A percentile compares a stretch with the other conserved stretches of the same genome.
These are phyloP conservation scores for Muntiacus muntjak DNA, from an alignment of 2,113 vertebrate genomes.

Conservation along the genomic window DNA sequence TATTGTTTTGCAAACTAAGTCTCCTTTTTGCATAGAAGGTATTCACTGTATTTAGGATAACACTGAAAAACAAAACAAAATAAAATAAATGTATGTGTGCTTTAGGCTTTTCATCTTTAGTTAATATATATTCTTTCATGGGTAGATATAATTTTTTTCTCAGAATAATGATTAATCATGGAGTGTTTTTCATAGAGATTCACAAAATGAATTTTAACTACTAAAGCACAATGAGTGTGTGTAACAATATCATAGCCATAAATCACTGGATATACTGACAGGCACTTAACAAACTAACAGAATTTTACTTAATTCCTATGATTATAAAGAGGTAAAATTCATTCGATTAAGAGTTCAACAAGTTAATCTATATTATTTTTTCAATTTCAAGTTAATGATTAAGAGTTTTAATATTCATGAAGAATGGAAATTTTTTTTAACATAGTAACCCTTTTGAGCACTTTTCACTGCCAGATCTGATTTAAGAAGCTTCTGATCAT, in stretches of 20 bases:
- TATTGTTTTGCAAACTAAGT: conserved; percentile 49
- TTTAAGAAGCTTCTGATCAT: not conserved
- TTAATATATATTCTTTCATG: not conserved
- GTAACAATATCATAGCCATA: not conserved
- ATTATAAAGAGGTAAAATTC: not conserved
- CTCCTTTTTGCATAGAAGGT: conserved; percentile 50
- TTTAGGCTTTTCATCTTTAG: not conserved
- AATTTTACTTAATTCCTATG: not conserved
- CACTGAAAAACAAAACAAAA: conserved; percentile 44
- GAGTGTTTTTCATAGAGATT: not conserved
- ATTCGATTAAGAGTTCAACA: not conserved
- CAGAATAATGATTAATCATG: not conserved
- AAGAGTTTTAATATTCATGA: conserved; percentile 9
- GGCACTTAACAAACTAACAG: not conserved
- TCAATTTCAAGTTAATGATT: conserved; percentile 1
- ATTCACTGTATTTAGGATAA: conserved; percentile 37
- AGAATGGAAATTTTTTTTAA: not conserved
- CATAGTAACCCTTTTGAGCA: not conserved
- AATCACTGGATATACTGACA: not conserved
- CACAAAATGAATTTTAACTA: not conserved
- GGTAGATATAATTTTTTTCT: not conserved
- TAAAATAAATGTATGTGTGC: not conserved
- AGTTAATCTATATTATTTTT: not conserved
- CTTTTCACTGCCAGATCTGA: not conserved
- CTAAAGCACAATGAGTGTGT: not conserved